Percentiles rank a stretch among this genome's conserved stretches.
Evolutionary conservation across 2,888 invertebrate species (phyloP).

Genomic region (Nomada fucata): DNA sequence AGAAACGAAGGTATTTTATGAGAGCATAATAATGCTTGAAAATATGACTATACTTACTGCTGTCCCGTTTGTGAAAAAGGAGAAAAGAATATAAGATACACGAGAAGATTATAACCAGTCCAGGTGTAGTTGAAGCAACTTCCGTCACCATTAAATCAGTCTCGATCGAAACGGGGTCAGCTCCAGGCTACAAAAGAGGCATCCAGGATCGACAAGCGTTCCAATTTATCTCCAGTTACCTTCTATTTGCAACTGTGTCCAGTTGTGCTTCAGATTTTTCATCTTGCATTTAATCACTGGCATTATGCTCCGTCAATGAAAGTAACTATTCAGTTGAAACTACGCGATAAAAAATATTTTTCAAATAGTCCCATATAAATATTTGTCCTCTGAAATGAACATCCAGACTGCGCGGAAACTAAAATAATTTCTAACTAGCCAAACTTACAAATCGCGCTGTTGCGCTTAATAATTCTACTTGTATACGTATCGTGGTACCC

Average conservation of each 20-base stretch:
- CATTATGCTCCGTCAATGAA: neutral
- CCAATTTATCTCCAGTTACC: conserved; percentile 9
- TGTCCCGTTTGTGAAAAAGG: neutral
- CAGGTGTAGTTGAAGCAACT: conserved; percentile 18
- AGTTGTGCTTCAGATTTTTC: neutral
- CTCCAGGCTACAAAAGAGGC: conserved; percentile 8
- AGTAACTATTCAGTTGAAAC: neutral
- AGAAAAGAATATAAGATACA: neutral
- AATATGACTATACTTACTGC: neutral
- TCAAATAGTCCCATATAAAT: neutral
- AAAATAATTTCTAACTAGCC: too few relatives aligned
- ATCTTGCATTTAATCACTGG: neutral
- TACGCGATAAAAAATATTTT: neutral
- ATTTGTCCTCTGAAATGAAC: too few relatives aligned
- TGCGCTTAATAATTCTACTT: too few relatives aligned
- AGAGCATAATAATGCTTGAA: neutral
- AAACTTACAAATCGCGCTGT: too few relatives aligned
- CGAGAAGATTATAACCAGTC: neutral
- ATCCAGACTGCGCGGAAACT: too few relatives aligned
- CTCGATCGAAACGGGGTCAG: conserved; percentile 18
- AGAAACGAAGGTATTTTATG: neutral
- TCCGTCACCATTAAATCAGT: conserved; percentile 21
- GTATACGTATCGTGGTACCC: too few relatives aligned
- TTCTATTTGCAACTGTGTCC: neutral
- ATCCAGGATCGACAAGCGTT: conserved; percentile 7